Conservation (phyloP, 2,888 invertebrate species). For the Incurvaria masculella region DNA sequence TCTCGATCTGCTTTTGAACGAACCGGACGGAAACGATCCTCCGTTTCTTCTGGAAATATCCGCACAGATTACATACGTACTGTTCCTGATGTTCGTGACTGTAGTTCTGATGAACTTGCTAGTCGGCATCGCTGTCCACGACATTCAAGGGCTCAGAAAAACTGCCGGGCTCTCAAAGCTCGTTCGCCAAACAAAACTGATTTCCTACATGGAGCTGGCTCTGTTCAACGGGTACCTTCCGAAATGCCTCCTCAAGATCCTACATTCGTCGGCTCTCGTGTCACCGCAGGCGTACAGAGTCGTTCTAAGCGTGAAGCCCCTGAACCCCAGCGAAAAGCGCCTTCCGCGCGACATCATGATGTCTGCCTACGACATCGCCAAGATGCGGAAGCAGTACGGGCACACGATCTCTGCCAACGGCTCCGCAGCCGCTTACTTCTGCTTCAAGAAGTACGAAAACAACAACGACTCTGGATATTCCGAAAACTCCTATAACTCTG, state of each 20-base stretch:
- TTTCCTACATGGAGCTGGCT: conserved; percentile 80
- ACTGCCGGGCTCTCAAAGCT: conserved; percentile 81
- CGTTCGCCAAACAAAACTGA: conserved; percentile 82
- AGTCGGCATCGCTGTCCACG: conserved; percentile 85
- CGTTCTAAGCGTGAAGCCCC: conserved; percentile 76
- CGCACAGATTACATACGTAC: conserved; percentile 76
- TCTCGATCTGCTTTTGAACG: conserved; percentile 70
- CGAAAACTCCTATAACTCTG: conserved; percentile 54
- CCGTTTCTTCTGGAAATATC: conserved; percentile 75
- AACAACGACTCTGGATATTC: conserved; percentile 51
- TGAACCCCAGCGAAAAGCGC: conserved; percentile 79
- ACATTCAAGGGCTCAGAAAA: conserved; percentile 82
- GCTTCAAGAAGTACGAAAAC: conserved; percentile 65
- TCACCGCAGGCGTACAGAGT: conserved; percentile 80
- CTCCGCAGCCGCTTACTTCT: conserved; percentile 60
- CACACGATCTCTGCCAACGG: conserved; percentile 66
- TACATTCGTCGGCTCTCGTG: conserved; percentile 76
- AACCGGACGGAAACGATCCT: conserved; percentile 73
- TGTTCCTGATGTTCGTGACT: conserved; percentile 79
- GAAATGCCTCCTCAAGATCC: conserved; percentile 66
- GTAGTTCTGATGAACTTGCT: conserved; percentile 83
- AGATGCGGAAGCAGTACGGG: conserved; percentile 67
- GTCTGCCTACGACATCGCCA: conserved; percentile 78
- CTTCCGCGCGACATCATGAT: conserved; percentile 75
- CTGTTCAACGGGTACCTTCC: conserved; percentile 77